Conservation (phyloP, 2,888 invertebrate genomes). For the Sussaba pulchella region DNA sequence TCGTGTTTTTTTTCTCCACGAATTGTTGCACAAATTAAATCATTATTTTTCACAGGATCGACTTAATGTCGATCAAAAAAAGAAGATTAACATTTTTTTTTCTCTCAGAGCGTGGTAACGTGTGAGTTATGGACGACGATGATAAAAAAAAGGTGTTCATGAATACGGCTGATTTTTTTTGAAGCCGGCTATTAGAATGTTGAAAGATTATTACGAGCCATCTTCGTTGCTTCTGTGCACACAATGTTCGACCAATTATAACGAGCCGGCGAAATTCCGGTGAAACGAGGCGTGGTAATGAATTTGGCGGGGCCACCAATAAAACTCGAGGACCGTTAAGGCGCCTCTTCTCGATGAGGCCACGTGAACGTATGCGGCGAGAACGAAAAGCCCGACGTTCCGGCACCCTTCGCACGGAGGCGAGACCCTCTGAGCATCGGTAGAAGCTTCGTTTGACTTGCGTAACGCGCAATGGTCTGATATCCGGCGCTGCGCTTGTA, state of each 20-base stretch:
- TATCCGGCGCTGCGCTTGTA: constrained; percentile 57
- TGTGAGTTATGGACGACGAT: too few species aligned
- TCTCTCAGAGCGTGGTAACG: not conserved
- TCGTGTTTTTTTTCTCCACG: too few species aligned
- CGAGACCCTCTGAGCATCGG: constrained; percentile 33
- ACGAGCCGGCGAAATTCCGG: constrained; percentile 72
- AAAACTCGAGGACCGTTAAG: constrained; percentile 72
- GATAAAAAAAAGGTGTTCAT: constrained; percentile 5
- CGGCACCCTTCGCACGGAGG: constrained; percentile 54
- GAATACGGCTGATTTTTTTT: not conserved
- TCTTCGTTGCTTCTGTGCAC: constrained; percentile 33
- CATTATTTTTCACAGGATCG: too few species aligned
- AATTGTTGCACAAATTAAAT: too few species aligned
- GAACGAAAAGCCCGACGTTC: constrained; percentile 28
- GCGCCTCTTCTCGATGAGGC: constrained; percentile 71
- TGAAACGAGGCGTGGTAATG: constrained; percentile 79
- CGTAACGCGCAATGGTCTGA: constrained; percentile 46
- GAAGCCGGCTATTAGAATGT: constrained; percentile 1
- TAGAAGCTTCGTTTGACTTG: constrained; percentile 28
- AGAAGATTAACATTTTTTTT: not conserved
- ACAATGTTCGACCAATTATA: constrained; percentile 71
- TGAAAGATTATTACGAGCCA: constrained; percentile 28
- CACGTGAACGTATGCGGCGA: not conserved
- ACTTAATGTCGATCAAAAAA: not conserved
- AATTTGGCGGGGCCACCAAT: constrained; percentile 78